Evolutionary conservation across 2,888 invertebrate species (phyloP).

Genomic region (Pachydiplax longipennis): DNA sequence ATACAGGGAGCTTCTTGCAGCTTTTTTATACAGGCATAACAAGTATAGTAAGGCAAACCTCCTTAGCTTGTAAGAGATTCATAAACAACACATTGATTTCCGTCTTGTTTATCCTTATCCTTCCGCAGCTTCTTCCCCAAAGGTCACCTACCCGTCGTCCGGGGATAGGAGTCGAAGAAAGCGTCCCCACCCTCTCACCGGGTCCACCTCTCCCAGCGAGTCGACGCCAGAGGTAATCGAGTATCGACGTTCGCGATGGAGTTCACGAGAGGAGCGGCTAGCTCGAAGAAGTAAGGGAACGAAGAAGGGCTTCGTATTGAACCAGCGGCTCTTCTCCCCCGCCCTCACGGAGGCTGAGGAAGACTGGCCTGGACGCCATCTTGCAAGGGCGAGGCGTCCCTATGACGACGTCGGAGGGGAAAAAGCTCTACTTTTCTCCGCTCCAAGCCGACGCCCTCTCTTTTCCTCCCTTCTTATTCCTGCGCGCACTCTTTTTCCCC

Average conservation of each 20-base stretch:
- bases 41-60: too few species aligned
- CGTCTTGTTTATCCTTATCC: neutral
- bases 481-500: neutral
- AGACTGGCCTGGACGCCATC: constrained; percentile 23
- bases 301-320: constrained; percentile 34
- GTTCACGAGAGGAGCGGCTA: neutral
- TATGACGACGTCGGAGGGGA: neutral
- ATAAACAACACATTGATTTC: too few species aligned
- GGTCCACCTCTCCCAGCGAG: constrained; percentile 18
- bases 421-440: neutral
- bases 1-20: too few species aligned
- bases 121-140: neutral
- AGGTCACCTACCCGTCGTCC: constrained; percentile 31
- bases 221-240: constrained; percentile 35
- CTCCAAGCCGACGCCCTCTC: neutral
- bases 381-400: constrained; percentile 41
- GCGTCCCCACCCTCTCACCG: neutral
- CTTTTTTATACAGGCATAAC: too few species aligned
- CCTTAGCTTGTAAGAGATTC: too few species aligned
- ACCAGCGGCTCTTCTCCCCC: constrained; percentile 20
- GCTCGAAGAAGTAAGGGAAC: constrained; percentile 7
- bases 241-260: constrained; percentile 33
- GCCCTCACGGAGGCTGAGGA: neutral
- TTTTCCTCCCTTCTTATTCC: neutral
- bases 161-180: neutral